phyloP scores from a whole-genome alignment of 2,113 vertebrate genomes.

The Tragelaphus imberbis region DNA sequence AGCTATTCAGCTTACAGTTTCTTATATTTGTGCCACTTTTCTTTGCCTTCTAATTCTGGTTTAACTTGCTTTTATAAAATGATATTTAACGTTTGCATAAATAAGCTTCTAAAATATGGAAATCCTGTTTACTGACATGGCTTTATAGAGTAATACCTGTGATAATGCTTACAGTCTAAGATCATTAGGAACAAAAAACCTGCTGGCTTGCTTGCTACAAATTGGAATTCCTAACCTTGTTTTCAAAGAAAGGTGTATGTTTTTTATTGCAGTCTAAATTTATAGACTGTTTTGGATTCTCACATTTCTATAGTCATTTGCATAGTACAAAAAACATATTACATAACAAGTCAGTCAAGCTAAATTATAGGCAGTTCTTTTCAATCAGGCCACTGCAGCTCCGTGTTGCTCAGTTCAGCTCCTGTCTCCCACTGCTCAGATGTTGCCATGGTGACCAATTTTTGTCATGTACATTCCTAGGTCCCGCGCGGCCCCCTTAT shows the following conservation, averaged over 20 bases:
- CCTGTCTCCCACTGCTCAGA: constrained; percentile 66
- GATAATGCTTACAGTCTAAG: not conserved
- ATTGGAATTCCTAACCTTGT: constrained; percentile 19
- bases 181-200: constrained; percentile 36
- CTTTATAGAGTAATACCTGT: constrained; percentile 32
- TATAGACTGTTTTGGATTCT: constrained; percentile 43
- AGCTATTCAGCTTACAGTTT: not conserved
- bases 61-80: constrained; percentile 35
- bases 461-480: constrained; percentile 74
- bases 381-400: constrained; percentile 61
- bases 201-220: constrained; percentile 20
- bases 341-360: constrained; percentile 70
- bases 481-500: constrained; percentile 68
- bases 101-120: constrained; percentile 15
- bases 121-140: constrained; percentile 5
- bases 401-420: not conserved
- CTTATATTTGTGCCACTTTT: not conserved
- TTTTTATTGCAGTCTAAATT: not conserved
- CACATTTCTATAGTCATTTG: constrained; percentile 10
- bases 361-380: constrained; percentile 61
- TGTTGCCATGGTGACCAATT: constrained; percentile 81
- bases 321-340: constrained; percentile 63
- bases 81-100: constrained; percentile 31
- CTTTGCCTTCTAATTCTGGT: not conserved
- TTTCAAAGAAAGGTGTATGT: not conserved